These are phyloP conservation scores for Diaperis boleti DNA, from an alignment of 2,888 invertebrate species.

Conservation along the genomic window DNA sequence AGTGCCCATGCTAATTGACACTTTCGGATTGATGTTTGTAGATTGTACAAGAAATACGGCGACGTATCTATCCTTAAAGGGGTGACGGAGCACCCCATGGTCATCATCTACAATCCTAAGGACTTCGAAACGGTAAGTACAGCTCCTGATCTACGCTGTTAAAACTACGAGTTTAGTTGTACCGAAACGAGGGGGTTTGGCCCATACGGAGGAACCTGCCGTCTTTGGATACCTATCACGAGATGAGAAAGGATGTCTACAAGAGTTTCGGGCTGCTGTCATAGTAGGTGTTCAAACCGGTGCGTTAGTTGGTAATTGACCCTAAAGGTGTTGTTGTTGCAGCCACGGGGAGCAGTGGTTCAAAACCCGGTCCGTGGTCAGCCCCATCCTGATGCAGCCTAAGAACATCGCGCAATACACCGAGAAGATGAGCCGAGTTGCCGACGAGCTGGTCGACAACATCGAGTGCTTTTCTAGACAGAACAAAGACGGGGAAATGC, in stretches of 20 bases:
- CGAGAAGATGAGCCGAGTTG: conserved; percentile 56
- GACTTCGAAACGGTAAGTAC: conserved; percentile 62
- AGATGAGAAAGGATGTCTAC: not conserved
- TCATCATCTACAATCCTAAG: conserved; percentile 66
- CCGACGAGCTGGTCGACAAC: conserved; percentile 54
- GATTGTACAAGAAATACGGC: conserved; percentile 61
- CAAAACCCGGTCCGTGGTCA: conserved; percentile 67
- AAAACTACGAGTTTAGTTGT: conserved; percentile 54
- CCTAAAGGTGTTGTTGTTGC: conserved; percentile 14
- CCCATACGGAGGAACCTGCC: conserved; percentile 64
- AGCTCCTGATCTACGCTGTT: not conserved
- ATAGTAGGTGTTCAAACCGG: not conserved
- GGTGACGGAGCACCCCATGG: conserved; percentile 49
- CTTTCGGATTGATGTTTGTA: not conserved
- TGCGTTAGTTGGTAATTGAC: no score
- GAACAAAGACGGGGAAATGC: conserved; percentile 66
- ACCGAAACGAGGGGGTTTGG: conserved; percentile 66
- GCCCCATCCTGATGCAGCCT: conserved; percentile 70
- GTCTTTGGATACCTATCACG: conserved; percentile 63
- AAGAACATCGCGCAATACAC: conserved; percentile 58
- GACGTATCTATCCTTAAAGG: conserved; percentile 65
- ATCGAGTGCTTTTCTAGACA: conserved; percentile 41
- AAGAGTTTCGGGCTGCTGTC: not conserved
- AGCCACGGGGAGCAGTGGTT: conserved; percentile 72
- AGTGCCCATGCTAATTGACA: conserved; percentile 6